These are phyloP conservation scores for Nannobrachium achirus DNA, from an alignment of 2,113 vertebrate species.

Conservation along the genomic window DNA sequence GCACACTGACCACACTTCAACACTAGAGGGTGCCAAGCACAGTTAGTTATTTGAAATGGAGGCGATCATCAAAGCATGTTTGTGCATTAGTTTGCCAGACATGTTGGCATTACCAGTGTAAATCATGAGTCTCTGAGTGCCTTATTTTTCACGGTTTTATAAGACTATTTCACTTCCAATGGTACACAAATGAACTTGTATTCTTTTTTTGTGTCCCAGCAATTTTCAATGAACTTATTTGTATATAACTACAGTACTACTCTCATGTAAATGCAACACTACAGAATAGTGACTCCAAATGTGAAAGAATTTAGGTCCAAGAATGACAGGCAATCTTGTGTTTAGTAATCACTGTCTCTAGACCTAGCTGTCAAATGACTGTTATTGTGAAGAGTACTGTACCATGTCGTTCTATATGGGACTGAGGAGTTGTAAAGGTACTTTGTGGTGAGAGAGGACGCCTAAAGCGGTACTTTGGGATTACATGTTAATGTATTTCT, in stretches of 20 bases:
- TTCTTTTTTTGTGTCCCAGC: conserved; percentile 14
- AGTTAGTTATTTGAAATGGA: background rate
- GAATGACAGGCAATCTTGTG: conserved; percentile 46
- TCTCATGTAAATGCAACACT: conserved; percentile 53
- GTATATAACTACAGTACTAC: conserved; percentile 50
- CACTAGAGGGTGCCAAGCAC: conserved; percentile 50
- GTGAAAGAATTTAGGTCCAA: conserved; percentile 74
- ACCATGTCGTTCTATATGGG: conserved; percentile 34
- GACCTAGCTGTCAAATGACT: conserved; percentile 41
- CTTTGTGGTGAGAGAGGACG: conserved; percentile 38
- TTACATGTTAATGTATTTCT: conserved; percentile 56
- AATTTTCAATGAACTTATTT: conserved; percentile 61
- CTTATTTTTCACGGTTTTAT: conserved; percentile 46
- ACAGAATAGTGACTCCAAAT: conserved; percentile 60
- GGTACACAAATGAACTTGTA: conserved; percentile 43
- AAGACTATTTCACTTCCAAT: conserved; percentile 53
- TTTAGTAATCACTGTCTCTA: conserved; percentile 55
- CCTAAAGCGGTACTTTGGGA: conserved; percentile 70
- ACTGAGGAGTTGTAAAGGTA: conserved; percentile 60
- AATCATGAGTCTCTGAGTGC: conserved; percentile 61
- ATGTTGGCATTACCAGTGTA: conserved; percentile 20
- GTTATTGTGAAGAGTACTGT: conserved; percentile 30
- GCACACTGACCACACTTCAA: conserved; percentile 32
- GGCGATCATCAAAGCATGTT: background rate
- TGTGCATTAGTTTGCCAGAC: background rate